Percentiles rank a stretch among this genome's conserved stretches.
Conservation (phyloP, 2,797 vertebrate species). For the Hypotaenidia okinawae region DNA sequence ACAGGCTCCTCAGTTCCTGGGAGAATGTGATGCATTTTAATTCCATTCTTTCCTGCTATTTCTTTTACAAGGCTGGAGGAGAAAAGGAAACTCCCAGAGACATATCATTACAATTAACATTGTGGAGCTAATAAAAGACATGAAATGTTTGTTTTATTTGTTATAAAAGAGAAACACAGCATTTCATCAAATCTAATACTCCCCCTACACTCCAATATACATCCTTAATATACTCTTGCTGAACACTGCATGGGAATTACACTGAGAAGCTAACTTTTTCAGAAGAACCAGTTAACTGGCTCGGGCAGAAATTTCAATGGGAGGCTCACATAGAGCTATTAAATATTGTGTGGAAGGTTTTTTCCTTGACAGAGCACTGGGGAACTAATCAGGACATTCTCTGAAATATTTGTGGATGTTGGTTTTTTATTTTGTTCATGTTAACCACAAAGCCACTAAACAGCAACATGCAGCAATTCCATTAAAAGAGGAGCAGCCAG, state of each 20-base stretch:
- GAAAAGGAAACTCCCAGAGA: slow-evolving; percentile 70
- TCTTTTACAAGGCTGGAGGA: slow-evolving; percentile 72
- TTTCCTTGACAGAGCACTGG: slow-evolving; percentile 41
- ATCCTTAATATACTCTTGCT: slow-evolving; percentile 40
- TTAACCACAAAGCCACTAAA: slow-evolving; percentile 27
- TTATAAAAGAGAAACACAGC: slow-evolving; percentile 44
- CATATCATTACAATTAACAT: slow-evolving; percentile 67
- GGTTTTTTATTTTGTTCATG: slow-evolving; percentile 24
- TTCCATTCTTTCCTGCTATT: slow-evolving; percentile 69
- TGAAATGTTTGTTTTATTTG: slow-evolving; percentile 56
- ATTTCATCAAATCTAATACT: slow-evolving; percentile 58
- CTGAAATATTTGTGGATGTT: slow-evolving; percentile 25
- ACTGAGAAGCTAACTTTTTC: slow-evolving; percentile 6
- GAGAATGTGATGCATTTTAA: slow-evolving; percentile 64
- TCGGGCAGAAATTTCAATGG: slow-evolving; percentile 63
- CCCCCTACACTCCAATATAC: background rate
- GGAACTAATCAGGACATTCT: slow-evolving; percentile 49
- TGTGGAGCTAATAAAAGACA: slow-evolving; percentile 71
- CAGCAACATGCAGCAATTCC: background rate
- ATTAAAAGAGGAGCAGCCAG: background rate
- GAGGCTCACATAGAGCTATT: slow-evolving; percentile 51
- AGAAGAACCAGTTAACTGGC: slow-evolving; percentile 27
- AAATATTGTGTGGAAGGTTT: slow-evolving; percentile 39
- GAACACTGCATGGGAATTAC: slow-evolving; percentile 16
- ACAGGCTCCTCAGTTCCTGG: slow-evolving; percentile 67